These are phyloP conservation scores for Sparus aurata DNA, from an alignment of 2,797 vertebrate species.

Conservation along the genomic window DNA sequence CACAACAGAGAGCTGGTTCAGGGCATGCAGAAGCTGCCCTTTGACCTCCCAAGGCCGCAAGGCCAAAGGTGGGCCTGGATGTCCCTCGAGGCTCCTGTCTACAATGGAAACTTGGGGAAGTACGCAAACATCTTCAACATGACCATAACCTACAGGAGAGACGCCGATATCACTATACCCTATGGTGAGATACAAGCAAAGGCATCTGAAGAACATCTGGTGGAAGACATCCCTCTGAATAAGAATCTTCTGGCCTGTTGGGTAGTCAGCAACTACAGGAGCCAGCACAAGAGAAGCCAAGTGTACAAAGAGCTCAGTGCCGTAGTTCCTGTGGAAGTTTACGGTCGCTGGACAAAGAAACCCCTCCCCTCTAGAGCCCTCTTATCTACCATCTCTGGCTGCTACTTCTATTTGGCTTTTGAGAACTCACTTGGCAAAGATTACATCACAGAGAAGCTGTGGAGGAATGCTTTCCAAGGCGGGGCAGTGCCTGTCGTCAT, in stretches of 20 bases:
- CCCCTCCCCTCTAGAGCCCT: conserved; percentile 81
- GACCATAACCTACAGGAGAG: conserved; percentile 91
- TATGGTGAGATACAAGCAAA: conserved; percentile 87
- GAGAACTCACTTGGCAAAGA: conserved; percentile 91
- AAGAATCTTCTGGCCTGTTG: conserved; percentile 87
- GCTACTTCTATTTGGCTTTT: conserved; percentile 95
- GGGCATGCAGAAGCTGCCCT: conserved; percentile 73
- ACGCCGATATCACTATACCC: conserved; percentile 90
- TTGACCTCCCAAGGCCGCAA: conserved; percentile 61
- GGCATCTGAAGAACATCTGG: conserved; percentile 6
- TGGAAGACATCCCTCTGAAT: conserved; percentile 72
- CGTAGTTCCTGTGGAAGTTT: conserved; percentile 85
- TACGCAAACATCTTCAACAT: conserved; percentile 90
- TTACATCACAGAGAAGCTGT: conserved; percentile 97
- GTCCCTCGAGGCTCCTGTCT: conserved; percentile 89
- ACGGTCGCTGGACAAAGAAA: conserved; percentile 78
- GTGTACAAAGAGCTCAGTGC: conserved; percentile 84
- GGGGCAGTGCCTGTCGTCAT: conserved; percentile 91
- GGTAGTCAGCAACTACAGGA: conserved; percentile 92
- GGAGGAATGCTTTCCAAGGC: conserved; percentile 89
- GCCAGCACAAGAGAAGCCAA: conserved; percentile 82
- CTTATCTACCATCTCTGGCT: conserved; percentile 87
- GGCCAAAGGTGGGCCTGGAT: conserved; percentile 94
- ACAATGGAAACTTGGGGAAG: conserved; percentile 73
- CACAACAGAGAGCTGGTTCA: conserved; percentile 86